These are phyloP conservation scores for Siniperca undulata DNA, from an alignment of 2,797 vertebrate species.

Conservation along the genomic window DNA sequence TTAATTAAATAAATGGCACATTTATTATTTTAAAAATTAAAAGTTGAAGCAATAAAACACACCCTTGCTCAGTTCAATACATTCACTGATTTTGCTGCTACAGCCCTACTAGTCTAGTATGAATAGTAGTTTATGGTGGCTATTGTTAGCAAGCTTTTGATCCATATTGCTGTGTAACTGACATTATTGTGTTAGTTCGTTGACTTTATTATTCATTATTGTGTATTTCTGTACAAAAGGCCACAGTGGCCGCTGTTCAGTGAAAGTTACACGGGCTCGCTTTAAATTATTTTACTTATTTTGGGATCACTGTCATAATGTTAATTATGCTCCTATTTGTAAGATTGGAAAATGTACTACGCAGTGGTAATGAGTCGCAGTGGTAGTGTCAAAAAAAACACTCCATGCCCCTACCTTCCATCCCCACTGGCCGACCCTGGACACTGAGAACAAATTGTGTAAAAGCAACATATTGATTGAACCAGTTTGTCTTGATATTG, in stretches of 20 bases:
- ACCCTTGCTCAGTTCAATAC: not conserved
- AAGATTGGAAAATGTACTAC: too few species aligned
- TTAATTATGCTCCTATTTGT: not conserved
- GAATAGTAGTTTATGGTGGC: not conserved
- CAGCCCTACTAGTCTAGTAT: not conserved
- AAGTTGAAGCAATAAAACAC: not conserved
- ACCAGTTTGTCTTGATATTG: conserved; percentile 3
- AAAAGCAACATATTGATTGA: conserved; percentile 24
- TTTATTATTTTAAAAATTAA: not conserved
- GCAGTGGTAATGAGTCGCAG: too few species aligned
- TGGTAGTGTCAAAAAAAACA: not conserved
- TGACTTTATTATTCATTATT: not conserved
- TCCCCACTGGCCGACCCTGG: not conserved
- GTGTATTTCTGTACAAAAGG: not conserved
- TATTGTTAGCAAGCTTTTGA: not conserved
- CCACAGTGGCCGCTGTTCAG: not conserved
- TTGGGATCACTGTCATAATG: not conserved
- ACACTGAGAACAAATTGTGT: not conserved
- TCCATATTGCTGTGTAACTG: not conserved
- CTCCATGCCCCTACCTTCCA: not conserved
- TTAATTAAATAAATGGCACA: not conserved
- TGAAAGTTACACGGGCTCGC: not conserved
- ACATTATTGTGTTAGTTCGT: not conserved
- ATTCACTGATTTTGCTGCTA: not conserved
- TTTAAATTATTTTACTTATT: not conserved